Conservation (phyloP, 1,140 invertebrate species). For the Homarus americanus region DNA sequence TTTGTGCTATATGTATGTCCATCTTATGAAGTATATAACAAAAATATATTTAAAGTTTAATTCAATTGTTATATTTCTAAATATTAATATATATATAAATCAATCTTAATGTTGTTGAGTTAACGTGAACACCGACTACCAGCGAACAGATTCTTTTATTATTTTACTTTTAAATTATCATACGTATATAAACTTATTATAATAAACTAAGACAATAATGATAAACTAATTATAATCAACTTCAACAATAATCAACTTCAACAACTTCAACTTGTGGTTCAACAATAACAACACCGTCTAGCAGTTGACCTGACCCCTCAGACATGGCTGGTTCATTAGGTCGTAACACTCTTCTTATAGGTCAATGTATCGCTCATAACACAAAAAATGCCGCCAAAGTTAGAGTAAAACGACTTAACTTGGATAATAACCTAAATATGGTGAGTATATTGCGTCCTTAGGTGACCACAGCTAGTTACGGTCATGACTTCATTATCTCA, state of each 20-base stretch:
- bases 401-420: slow-evolving; percentile 22
- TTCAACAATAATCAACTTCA: too few relatives aligned
- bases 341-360: slow-evolving; percentile 1
- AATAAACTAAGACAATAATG: not conserved
- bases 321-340: not conserved
- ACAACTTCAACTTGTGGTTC: not conserved
- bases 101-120: not conserved
- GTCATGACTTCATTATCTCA: not conserved
- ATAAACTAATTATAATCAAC: not conserved
- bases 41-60: too few relatives aligned
- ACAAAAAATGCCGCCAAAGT: slow-evolving; percentile 23
- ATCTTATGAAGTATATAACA: too few relatives aligned
- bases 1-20: too few relatives aligned
- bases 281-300: not conserved
- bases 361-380: slow-evolving; percentile 30
- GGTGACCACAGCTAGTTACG: too few relatives aligned
- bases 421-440: slow-evolving; percentile 42
- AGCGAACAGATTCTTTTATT: not conserved
- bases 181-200: not conserved
- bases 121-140: not conserved
- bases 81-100: too few relatives aligned
- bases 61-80: too few relatives aligned
- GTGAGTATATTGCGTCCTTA: not conserved
- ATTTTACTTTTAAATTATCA: not conserved
- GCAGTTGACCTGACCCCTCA: not conserved